A percentile compares a stretch with the other conserved stretches of the same genome.
Conservation (phyloP, 1,140 invertebrate genomes). For the Melitaea cinxia region DNA sequence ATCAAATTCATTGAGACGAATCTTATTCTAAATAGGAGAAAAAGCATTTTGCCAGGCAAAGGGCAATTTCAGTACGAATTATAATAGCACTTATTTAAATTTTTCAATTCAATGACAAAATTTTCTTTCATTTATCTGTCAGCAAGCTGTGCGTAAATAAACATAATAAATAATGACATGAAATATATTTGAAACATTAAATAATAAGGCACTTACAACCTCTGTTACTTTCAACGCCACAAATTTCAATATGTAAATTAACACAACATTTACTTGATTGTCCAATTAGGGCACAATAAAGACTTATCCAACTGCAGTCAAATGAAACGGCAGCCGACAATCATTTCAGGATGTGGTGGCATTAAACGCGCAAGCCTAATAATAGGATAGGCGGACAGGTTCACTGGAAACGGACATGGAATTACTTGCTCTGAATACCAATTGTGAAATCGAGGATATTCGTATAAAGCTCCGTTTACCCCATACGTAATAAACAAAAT, state of each 20-base stretch:
- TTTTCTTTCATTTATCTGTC: no score
- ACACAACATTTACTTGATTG: slow-evolving; percentile 16
- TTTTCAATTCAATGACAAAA: no score
- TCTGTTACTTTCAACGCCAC: not conserved
- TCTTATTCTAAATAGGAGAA: no score
- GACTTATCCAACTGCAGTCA: slow-evolving; percentile 18
- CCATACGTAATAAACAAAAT: not conserved
- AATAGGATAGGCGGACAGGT: slow-evolving; percentile 41
- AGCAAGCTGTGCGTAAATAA: no score
- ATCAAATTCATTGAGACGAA: no score
- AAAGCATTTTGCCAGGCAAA: no score
- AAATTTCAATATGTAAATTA: not conserved
- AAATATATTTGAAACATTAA: no score
- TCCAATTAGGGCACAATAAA: slow-evolving; percentile 17
- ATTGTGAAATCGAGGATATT: slow-evolving; percentile 24
- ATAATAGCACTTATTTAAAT: no score
- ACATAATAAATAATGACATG: no score
- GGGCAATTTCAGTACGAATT: no score
- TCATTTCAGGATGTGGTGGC: slow-evolving; percentile 36
- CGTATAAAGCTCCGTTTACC: not conserved
- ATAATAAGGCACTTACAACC: not conserved
- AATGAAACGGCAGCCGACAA: slow-evolving; percentile 38
- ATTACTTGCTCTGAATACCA: slow-evolving; percentile 57
- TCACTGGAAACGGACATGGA: slow-evolving; percentile 34
- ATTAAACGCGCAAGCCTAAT: slow-evolving; percentile 40